Conservation (phyloP, 2,888 invertebrate species). For the Microplitis manilae region DNA sequence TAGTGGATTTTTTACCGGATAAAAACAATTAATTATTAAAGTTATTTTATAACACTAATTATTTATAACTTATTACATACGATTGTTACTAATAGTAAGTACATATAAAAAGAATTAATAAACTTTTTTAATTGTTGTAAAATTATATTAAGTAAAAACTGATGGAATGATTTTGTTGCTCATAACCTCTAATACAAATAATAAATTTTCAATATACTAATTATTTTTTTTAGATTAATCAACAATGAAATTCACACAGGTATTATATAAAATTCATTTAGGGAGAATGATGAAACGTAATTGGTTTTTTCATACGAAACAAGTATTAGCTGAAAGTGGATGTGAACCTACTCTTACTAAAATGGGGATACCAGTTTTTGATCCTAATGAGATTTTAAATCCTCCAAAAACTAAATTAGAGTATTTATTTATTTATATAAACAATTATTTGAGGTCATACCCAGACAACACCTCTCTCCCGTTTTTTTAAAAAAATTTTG, state of each 20-base stretch:
- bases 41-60: not conserved
- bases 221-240: constrained; percentile 18
- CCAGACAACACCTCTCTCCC: too few relatives aligned
- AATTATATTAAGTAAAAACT: not conserved
- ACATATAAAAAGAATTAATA: not conserved
- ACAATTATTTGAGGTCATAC: too few relatives aligned
- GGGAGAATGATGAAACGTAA: constrained; percentile 81
- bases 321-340: constrained; percentile 74
- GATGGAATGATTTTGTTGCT: not conserved
- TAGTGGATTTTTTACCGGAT: not conserved
- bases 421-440: not conserved
- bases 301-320: constrained; percentile 81
- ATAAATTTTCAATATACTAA: not conserved
- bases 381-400: constrained; percentile 76
- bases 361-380: constrained; percentile 76
- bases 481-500: too few relatives aligned
- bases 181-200: not conserved
- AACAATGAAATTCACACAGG: constrained; percentile 79
- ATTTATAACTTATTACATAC: not conserved
- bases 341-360: constrained; percentile 74
- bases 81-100: not conserved
- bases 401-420: not conserved
- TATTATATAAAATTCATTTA: constrained; percentile 80
- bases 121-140: not conserved
- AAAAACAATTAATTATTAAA: not conserved